Percentiles rank a stretch among this genome's conserved stretches.
Evolutionary conservation across 2,797 vertebrate genomes (phyloP).

Genomic region (Cheirogaleus major): DNA sequence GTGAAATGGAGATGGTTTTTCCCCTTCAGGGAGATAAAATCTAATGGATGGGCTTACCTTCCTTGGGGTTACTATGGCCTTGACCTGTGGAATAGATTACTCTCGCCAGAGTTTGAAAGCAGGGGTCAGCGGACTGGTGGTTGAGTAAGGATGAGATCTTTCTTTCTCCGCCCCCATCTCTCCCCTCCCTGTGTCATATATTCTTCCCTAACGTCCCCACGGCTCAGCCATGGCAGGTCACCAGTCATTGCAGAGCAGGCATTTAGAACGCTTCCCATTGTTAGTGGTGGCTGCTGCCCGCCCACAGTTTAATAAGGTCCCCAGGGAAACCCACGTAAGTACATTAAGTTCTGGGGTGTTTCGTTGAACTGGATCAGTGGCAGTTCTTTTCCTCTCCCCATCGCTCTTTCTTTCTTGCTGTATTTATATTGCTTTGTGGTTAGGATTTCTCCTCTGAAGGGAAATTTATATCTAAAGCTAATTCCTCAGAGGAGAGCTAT

Average conservation of each 20-base stretch:
- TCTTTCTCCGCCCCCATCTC: neutral
- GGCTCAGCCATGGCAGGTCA: neutral
- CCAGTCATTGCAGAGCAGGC: neutral
- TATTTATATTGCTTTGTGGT: neutral
- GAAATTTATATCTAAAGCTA: constrained; percentile 45
- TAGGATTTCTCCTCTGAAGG: neutral
- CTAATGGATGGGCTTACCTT: neutral
- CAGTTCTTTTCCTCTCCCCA: neutral
- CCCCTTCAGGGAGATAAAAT: neutral
- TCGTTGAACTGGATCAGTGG: neutral
- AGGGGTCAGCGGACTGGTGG: neutral
- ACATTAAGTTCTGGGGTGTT: neutral
- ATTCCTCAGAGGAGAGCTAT: neutral
- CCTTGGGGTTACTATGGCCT: neutral
- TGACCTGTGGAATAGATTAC: neutral
- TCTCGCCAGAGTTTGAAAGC: neutral
- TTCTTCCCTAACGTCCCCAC: neutral
- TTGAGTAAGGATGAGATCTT: neutral
- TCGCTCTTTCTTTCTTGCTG: neutral
- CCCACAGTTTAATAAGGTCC: neutral
- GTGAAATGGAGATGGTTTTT: neutral
- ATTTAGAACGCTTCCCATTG: neutral
- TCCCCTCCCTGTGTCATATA: neutral
- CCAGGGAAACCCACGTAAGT: neutral
- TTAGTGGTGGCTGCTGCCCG: neutral